Evolutionary conservation across 2,888 invertebrate species (phyloP).

Genomic region (Corbicula japonica): DNA sequence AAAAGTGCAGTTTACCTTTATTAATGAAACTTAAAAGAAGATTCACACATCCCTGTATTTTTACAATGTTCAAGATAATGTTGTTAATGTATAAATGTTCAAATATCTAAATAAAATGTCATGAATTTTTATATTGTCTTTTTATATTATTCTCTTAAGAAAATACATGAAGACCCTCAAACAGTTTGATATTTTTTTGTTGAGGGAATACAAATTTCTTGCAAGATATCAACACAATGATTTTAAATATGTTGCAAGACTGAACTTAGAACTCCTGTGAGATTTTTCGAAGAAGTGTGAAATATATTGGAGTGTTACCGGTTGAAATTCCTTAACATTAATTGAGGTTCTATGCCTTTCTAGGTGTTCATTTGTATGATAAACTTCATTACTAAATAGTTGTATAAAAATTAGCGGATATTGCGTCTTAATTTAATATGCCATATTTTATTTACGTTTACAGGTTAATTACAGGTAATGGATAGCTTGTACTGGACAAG

Average conservation of each 20-base stretch:
- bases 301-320: background rate
- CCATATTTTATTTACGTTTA: background rate
- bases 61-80: conserved; percentile 36
- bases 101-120: background rate
- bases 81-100: background rate
- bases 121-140: too few relatives aligned
- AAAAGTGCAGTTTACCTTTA: too few relatives aligned
- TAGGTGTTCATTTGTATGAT: background rate
- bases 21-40: too few relatives aligned
- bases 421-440: background rate
- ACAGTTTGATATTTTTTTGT: background rate
- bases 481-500: background rate
- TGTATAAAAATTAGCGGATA: background rate
- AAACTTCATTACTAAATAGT: background rate
- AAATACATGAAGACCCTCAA: too few relatives aligned
- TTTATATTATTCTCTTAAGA: too few relatives aligned
- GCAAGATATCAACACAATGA: background rate
- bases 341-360: background rate
- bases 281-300: background rate
- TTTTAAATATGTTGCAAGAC: too few relatives aligned
- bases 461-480: background rate
- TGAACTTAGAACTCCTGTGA: too few relatives aligned
- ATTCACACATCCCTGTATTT: too few relatives aligned
- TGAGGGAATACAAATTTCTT: background rate
- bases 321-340: background rate